phyloP scores from a whole-genome alignment of 2,113 vertebrate genomes.

The Speoplatyrhinus poulsoni region DNA sequence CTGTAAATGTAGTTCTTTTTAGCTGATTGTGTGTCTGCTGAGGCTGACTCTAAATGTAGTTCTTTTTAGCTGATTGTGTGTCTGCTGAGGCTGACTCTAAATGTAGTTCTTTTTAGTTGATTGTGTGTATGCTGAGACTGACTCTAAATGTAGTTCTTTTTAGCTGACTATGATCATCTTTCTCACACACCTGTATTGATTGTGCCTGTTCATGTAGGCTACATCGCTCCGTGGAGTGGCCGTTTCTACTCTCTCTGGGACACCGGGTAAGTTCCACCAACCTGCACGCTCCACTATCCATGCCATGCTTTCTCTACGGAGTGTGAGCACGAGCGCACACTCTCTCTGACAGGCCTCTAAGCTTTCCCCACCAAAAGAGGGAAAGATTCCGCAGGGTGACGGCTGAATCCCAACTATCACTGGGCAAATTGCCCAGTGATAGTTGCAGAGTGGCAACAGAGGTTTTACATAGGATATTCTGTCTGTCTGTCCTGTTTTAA shows the following conservation, averaged over 20 bases:
- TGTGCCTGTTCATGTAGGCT: conserved; percentile 78
- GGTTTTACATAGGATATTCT: neutral
- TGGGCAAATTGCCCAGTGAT: too few species aligned
- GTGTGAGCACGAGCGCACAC: neutral
- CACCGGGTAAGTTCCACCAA: conserved; percentile 87
- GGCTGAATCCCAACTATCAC: neutral
- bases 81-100: too few species aligned
- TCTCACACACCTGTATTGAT: conserved; percentile 26
- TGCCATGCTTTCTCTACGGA: neutral
- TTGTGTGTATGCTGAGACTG: too few species aligned
- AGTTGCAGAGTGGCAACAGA: too few species aligned
- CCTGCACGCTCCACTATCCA: conserved; percentile 28
- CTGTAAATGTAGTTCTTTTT: too few species aligned
- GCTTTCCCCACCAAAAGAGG: neutral
- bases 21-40: too few species aligned
- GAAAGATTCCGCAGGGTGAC: neutral
- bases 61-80: neutral
- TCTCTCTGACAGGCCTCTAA: neutral
- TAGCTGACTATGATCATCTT: neutral
- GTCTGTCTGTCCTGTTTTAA: conserved; percentile 26
- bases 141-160: neutral
- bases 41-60: too few species aligned
- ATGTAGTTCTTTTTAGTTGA: neutral
- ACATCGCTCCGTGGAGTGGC: conserved; percentile 98
- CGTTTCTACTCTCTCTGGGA: conserved; percentile 99